Percentiles rank a stretch among this genome's conserved stretches.
Conservation (phyloP, 2,888 invertebrate genomes). For the Sarcophaga variegata region DNA sequence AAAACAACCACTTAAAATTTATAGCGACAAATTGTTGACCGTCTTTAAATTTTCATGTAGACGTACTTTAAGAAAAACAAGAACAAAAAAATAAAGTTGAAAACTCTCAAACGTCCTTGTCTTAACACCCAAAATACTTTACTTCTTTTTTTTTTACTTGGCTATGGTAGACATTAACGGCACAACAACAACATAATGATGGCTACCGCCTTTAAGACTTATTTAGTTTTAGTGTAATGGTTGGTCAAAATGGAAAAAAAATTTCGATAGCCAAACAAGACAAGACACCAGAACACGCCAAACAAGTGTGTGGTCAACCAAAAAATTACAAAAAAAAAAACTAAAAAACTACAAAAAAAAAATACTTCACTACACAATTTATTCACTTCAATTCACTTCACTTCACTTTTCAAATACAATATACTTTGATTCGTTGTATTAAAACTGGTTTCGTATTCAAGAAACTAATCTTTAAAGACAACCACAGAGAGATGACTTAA, state of each 20-base stretch:
- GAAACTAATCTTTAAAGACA: background rate
- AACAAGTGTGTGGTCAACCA: conserved; percentile 50
- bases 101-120: conserved; percentile 66
- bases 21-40: conserved; percentile 58
- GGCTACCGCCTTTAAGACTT: conserved; percentile 58
- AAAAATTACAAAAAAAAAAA: background rate
- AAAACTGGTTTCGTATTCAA: background rate
- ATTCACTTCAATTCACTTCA: conserved; percentile 42
- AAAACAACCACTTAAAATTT: conserved; percentile 48
- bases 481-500: background rate
- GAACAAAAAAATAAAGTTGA: background rate
- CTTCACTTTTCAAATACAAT: conserved; percentile 5
- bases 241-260: conserved; percentile 14
- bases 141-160: conserved; percentile 9
- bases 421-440: conserved; percentile 8
- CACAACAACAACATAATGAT: conserved; percentile 13
- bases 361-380: conserved; percentile 40
- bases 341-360: conserved; percentile 4
- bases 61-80: background rate
- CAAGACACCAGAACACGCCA: conserved; percentile 40
- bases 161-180: conserved; percentile 14
- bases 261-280: conserved; percentile 33
- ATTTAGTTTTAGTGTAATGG: conserved; percentile 10
- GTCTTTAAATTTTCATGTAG: background rate
- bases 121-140: conserved; percentile 67